A percentile compares a stretch with the other conserved stretches of the same genome.
Evolutionary conservation across 2,888 invertebrate genomes (phyloP).

Genomic region (Erebia palarica): DNA sequence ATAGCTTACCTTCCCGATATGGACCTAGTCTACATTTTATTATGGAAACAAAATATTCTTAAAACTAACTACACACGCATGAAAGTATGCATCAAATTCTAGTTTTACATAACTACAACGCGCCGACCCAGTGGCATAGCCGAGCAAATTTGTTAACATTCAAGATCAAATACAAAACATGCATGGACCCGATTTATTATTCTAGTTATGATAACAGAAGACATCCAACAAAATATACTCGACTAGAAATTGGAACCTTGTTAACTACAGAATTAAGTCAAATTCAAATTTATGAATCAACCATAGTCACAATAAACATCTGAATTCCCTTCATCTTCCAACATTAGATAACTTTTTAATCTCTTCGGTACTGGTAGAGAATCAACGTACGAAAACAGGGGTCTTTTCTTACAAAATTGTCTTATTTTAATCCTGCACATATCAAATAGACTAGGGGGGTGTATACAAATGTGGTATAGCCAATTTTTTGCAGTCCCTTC

Average conservation of each 20-base stretch:
- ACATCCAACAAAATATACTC: neutral
- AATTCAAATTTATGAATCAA: neutral
- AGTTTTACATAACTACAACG: no score
- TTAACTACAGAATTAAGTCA: neutral
- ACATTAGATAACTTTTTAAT: constrained; percentile 81
- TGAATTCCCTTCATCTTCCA: constrained; percentile 70
- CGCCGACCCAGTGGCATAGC: no score
- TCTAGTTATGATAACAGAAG: neutral
- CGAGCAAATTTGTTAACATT: no score
- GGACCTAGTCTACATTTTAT: no score
- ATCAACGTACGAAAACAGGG: constrained; percentile 63
- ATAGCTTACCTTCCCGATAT: no score
- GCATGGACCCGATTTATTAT: neutral
- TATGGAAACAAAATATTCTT: no score
- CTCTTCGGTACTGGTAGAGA: constrained; percentile 80
- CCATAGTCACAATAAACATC: constrained; percentile 16
- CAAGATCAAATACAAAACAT: no score
- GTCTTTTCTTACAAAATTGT: constrained; percentile 50
- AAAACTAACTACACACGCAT: no score
- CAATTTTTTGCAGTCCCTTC: constrained; percentile 60
- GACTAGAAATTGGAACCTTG: constrained; percentile 2
- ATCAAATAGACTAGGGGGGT: constrained; percentile 80
- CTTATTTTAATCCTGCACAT: constrained; percentile 83
- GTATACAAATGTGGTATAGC: constrained; percentile 66
- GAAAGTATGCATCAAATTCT: no score